Evolutionary conservation across 1,140 invertebrate species (phyloP), one percentile per base, ranked within the genome.

Genomic region (Lasaia peninsularis): DNA sequence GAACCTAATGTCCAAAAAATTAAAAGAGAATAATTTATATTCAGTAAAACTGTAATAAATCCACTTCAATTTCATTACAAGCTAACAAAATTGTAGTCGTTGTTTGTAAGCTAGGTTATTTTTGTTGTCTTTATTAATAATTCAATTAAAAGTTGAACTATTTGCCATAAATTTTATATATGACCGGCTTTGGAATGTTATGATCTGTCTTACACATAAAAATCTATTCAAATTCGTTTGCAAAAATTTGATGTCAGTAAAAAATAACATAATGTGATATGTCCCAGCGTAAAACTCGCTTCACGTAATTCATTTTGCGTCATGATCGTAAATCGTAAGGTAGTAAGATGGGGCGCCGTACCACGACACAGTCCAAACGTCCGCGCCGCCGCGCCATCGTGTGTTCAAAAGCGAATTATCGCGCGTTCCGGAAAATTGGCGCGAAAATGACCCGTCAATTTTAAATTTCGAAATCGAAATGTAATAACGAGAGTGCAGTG

Each of bases 401-500:
- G 69, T 67, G 67, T 60, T 66, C 70, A 65, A 64, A 58, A 63
- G 55, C 52, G 49, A 56, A 61, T 64, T 55, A 56, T 62, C 70
- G 67, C 72, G 75, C 70, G 67, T 58, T 62, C 67, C 70, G 80
- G 79, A 76, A 87, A 84, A 84, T 78, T 83, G 73, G 75, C 84
- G 84, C 82, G 80, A 87, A 87, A 87, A 87, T 86, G 80, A 67
- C 76, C 67, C 75, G 73, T 76, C 78, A 80, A 69, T 67, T 64
- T 62, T 64, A 68, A 77, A 65, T 71, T 68, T 67, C 74, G 65
- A 76, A 69, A 70, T 62, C 56, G 62, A 66, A 64, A 35, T 60
- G 56, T 50, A 51, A 63, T 52, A 53, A 56, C 20, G 63, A 63
- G 55, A 71, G 81, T 82, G 79, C 79, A 82, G 75, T 82, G 79